phyloP scores from a whole-genome alignment of 92 coral and sea anemone genomes.

The Bergia sp. region DNA sequence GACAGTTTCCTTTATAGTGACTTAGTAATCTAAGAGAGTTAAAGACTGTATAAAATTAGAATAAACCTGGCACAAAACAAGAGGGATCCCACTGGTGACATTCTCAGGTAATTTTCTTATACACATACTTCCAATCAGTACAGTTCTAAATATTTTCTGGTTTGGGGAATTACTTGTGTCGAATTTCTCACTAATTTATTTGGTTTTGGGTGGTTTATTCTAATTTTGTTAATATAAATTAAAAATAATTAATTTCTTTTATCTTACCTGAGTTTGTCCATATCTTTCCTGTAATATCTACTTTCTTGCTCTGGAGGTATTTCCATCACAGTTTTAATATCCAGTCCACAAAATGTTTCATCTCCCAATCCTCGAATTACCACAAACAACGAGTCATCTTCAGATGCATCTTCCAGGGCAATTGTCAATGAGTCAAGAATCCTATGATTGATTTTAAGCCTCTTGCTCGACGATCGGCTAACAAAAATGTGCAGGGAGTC shows the following conservation, averaged over 20 bases:
- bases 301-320: constrained; percentile 74
- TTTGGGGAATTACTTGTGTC: background rate
- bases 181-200: too few species aligned
- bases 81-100: background rate
- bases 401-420: constrained; percentile 96
- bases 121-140: background rate
- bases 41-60: too few species aligned
- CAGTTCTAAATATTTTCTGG: background rate
- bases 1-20: too few species aligned
- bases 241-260: too few species aligned
- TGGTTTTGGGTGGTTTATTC: background rate
- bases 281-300: constrained; percentile 77
- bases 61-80: background rate
- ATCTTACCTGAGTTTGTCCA: constrained; percentile 83
- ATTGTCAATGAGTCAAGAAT: constrained; percentile 87
- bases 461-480: constrained; percentile 85
- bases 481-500: constrained; percentile 78
- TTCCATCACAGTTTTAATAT: constrained; percentile 71
- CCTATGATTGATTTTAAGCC: constrained; percentile 76
- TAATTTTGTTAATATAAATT: background rate
- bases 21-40: too few species aligned
- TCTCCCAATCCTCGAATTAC: constrained; percentile 91
- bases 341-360: constrained; percentile 87
- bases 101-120: background rate
- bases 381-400: constrained; percentile 79